Percentiles rank a stretch among this genome's conserved stretches.
Conservation (phyloP, 2,888 invertebrate species). For the Philopedon plagiatum region DNA sequence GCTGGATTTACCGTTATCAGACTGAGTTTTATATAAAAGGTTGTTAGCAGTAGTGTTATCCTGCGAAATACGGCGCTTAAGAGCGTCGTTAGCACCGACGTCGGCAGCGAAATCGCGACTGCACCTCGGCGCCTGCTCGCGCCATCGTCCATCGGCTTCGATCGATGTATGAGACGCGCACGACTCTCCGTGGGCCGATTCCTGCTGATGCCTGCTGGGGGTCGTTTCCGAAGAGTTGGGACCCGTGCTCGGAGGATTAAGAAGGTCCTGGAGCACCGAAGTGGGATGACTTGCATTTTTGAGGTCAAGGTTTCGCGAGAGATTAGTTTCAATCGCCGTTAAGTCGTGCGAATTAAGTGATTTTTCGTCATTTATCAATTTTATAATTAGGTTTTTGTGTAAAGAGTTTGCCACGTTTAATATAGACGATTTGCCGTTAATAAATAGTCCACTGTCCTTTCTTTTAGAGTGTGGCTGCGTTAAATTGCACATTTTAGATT, state of each 20-base stretch:
- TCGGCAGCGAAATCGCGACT: constrained; percentile 46
- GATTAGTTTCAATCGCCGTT: neutral
- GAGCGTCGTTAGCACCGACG: constrained; percentile 44
- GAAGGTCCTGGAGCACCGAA: constrained; percentile 31
- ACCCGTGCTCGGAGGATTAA: constrained; percentile 31
- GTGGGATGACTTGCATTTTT: constrained; percentile 20
- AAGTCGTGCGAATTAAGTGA: neutral
- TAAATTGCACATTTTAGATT: neutral
- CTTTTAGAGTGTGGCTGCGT: neutral
- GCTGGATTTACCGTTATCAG: constrained; percentile 9
- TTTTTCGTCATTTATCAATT: neutral
- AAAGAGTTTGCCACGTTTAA: neutral
- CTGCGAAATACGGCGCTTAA: constrained; percentile 40
- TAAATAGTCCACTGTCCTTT: neutral
- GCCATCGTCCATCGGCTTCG: constrained; percentile 31
- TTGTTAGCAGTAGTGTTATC: constrained; percentile 30
- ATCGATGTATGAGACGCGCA: constrained; percentile 49
- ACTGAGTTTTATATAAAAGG: constrained; percentile 24
- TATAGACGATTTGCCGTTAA: neutral
- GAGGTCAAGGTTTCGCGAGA: constrained; percentile 3
- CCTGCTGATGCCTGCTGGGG: constrained; percentile 33
- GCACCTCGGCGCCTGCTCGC: constrained; percentile 42
- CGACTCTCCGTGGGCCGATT: constrained; percentile 42
- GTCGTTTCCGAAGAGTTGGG: constrained; percentile 41
- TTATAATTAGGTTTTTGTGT: too few relatives aligned